These are phyloP conservation scores for Coenonympha glycerion DNA, from an alignment of 2,888 invertebrate genomes.

Conservation along the genomic window DNA sequence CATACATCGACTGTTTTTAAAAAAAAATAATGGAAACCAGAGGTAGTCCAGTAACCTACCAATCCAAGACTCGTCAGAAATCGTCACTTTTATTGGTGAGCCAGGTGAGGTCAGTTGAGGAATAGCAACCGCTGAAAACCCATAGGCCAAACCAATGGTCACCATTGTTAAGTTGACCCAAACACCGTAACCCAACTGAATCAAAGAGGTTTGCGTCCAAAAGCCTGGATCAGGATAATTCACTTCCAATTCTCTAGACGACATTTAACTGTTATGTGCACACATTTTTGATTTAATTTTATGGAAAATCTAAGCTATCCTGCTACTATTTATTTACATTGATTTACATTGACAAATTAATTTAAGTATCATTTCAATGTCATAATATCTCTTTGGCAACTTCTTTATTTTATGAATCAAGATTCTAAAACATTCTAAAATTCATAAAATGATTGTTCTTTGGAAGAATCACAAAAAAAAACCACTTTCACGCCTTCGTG, in stretches of 20 bases:
- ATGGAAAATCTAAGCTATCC: not conserved
- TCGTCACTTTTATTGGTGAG: constrained; percentile 56
- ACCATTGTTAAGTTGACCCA: constrained; percentile 74
- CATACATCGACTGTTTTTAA: too few relatives aligned
- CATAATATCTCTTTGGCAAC: not conserved
- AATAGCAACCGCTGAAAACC: constrained; percentile 77
- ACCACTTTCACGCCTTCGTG: too few relatives aligned
- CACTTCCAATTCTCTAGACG: constrained; percentile 10
- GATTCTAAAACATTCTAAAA: too few relatives aligned
- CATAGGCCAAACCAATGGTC: constrained; percentile 77
- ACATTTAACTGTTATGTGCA: constrained; percentile 9
- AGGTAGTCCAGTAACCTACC: too few relatives aligned
- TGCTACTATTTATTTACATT: not conserved
- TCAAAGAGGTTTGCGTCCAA: constrained; percentile 42
- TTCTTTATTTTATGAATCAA: too few relatives aligned
- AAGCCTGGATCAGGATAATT: constrained; percentile 43
- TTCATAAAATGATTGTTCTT: too few relatives aligned
- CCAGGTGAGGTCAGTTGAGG: constrained; percentile 67
- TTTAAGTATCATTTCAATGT: not conserved
- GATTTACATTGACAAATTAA: not conserved
- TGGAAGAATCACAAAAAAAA: too few relatives aligned
- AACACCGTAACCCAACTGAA: constrained; percentile 48
- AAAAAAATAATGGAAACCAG: too few relatives aligned
- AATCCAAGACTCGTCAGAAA: constrained; percentile 76
- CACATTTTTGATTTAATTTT: not conserved